Evolutionary conservation across 1,140 invertebrate species (phyloP).

Genomic region (Drosophila sproati): DNA sequence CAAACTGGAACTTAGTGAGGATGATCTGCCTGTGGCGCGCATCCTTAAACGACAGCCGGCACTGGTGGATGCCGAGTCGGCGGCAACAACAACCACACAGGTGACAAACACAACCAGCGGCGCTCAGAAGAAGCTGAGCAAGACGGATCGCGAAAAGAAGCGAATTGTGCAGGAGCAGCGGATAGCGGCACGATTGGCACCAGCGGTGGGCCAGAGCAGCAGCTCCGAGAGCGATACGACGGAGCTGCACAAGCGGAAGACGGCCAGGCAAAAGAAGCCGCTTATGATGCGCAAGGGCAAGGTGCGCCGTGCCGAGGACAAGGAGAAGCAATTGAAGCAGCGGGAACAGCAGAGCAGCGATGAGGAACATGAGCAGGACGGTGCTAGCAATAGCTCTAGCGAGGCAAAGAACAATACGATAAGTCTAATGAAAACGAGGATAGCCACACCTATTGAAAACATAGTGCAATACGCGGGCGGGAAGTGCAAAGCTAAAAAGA

Average conservation of each 20-base stretch:
- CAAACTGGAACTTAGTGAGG: conserved; percentile 71
- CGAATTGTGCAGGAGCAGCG: conserved; percentile 73
- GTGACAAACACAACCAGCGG: conserved; percentile 48
- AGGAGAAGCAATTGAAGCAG: conserved; percentile 20
- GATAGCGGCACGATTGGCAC: conserved; percentile 70
- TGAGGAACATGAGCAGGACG: conserved; percentile 19
- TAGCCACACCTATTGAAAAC: not conserved
- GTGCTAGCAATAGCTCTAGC: not conserved
- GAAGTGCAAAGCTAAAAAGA: conserved; percentile 1
- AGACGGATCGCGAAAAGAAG: conserved; percentile 77
- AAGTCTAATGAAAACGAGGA: not conserved
- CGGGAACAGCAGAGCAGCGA: conserved; percentile 15
- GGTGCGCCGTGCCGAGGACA: conserved; percentile 22
- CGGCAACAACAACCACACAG: conserved; percentile 54
- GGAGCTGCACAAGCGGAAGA: conserved; percentile 72
- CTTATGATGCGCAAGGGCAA: conserved; percentile 65
- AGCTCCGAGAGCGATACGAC: conserved; percentile 80
- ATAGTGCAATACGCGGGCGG: not conserved
- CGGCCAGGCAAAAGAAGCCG: conserved; percentile 72
- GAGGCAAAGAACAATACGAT: not conserved
- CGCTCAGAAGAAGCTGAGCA: conserved; percentile 75
- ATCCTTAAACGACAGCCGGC: conserved; percentile 60
- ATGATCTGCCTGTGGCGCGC: conserved; percentile 68
- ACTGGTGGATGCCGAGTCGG: conserved; percentile 52
- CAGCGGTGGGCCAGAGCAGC: conserved; percentile 58